A percentile compares a stretch with the other conserved stretches of the same genome.
Evolutionary conservation across 1,140 invertebrate genomes (phyloP).

Genomic region (Elysia chlorotica): DNA sequence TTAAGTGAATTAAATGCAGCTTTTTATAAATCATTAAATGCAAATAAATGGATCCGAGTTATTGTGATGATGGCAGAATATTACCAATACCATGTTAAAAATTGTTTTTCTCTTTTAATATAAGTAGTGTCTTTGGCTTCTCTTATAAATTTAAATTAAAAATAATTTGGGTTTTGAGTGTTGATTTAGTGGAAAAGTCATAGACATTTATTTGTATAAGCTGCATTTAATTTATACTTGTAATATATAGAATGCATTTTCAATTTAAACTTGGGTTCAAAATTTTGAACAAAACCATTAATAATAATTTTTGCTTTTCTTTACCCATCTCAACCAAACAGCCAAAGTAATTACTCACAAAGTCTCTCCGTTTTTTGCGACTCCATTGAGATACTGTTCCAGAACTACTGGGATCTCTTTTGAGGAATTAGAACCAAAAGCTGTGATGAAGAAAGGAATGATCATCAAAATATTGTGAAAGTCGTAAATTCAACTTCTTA

Average conservation of each 20-base stretch:
- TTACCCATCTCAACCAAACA: background rate
- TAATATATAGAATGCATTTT: background rate
- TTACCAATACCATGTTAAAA: too few relatives aligned
- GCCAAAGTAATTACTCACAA: constrained; percentile 63
- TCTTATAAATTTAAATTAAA: too few relatives aligned
- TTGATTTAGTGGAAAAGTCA: background rate
- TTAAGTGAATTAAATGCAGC: too few relatives aligned
- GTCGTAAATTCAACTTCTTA: too few relatives aligned
- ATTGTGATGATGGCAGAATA: too few relatives aligned
- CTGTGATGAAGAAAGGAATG: too few relatives aligned
- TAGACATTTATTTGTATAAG: background rate
- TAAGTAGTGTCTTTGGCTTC: too few relatives aligned
- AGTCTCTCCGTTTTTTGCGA: constrained; percentile 92
- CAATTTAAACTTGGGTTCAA: background rate
- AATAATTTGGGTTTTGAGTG: background rate
- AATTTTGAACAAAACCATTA: background rate
- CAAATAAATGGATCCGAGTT: too few relatives aligned
- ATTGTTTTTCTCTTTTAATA: too few relatives aligned
- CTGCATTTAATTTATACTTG: background rate
- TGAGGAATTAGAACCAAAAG: too few relatives aligned
- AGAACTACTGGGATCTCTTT: constrained; percentile 83
- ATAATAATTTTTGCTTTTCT: background rate
- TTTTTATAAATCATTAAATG: too few relatives aligned
- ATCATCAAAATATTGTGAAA: too few relatives aligned
- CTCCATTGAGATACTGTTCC: constrained; percentile 87